Base-by-base conservation (phyloP, 2,888 invertebrate genomes). In the Leptarthrus brevirostris region DNA sequence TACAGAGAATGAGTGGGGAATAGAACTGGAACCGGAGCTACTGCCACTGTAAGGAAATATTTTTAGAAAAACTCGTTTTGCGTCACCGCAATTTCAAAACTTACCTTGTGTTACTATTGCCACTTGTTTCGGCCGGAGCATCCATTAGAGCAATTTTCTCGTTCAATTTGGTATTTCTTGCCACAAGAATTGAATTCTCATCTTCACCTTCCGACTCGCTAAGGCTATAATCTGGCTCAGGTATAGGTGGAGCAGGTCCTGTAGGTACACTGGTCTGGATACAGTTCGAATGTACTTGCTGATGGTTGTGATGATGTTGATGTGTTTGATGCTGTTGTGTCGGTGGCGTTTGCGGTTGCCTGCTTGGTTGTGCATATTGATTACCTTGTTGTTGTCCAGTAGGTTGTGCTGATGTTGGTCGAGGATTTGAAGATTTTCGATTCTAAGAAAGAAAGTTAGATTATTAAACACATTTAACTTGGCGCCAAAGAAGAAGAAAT, bases 171-270 rank as follows among this genome's bases (percentile, higher is more conserved):
- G 87, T 84, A 77, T 85, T 85, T 72, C 84, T 81, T 2, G 85
- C 85, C 66, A 85, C 84, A 52, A 85, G 78, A 75, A 85, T 85
- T 0, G 85, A 85, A 74, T 85, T 85, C 75, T 88, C 88, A 77
- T 92, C 92, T 74, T 90, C 92, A 80, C 94, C 95, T 80, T 94
- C 95, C 0, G 93, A 93, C 82, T 94, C 94, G 77, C 93, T 94
- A 85, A 94, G 90, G 83, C 94, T 94, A 86, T 95, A 95, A 84
- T 95, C 95, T 0, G 95, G 95, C 81, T 95, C 95, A 0, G 95
- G 95, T 79, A 95, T 95, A n/a, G 94, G 93, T 6, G 95, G 92
- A 0, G 89, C 89, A 8, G 81, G 80, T 10, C 81, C 79, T 44
- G 77, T 76, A 54, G 78, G 76, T 76, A 80, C 18, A 77, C 75